Evolutionary conservation across 2,113 vertebrate species (phyloP), one percentile per base, ranked within the genome.

Genomic region (Galbula dea): DNA sequence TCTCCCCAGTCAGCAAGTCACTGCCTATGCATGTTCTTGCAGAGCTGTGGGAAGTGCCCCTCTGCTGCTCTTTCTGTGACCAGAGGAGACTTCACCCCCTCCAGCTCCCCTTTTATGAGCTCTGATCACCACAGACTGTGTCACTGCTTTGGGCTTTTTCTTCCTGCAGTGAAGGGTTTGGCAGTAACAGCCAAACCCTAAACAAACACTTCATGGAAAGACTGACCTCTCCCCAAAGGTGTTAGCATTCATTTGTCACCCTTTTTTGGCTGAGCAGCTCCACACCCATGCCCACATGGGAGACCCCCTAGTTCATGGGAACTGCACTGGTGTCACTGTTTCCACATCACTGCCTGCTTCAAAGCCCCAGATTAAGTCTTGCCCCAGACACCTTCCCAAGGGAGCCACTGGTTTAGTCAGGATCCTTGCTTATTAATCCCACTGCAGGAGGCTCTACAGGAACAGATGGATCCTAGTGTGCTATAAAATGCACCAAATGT

Each of bases 401-500:
- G 90, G 91, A 86, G 75, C 18, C 0, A 1, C 6, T 21, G 34
- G 54, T n/a, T 80, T 80, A 36, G 83, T 48, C 85, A 79, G 46
- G 51, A 83, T 66, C 83, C 46, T 46, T 22, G 58, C 12, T 80
- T 68, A 69, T 65, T 52, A 74, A 58, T 54, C 89, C 71, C 79
- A 6, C 67, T 62, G 75, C 85, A 88, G 90, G 82, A 89, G 90
- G 63, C 5, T 62, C 11, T 12, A 39, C 4, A 69, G 96, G 92
- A 88, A 95, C 6, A 71, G 82, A 85, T 69, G 85, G 88, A 59
- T 20, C 22, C 37, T 19, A 4, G 29, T 4, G 12, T 48, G 81
- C 79, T 78, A 34, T 86, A 89, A 93, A 96, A 92, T 4, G 15
- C 73, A 78, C 65, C 83, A 75, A 88, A 81, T 8, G 71, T 76